These are phyloP conservation scores for Tyrannus savana DNA, from an alignment of 2,113 vertebrate genomes.

Conservation along the genomic window DNA sequence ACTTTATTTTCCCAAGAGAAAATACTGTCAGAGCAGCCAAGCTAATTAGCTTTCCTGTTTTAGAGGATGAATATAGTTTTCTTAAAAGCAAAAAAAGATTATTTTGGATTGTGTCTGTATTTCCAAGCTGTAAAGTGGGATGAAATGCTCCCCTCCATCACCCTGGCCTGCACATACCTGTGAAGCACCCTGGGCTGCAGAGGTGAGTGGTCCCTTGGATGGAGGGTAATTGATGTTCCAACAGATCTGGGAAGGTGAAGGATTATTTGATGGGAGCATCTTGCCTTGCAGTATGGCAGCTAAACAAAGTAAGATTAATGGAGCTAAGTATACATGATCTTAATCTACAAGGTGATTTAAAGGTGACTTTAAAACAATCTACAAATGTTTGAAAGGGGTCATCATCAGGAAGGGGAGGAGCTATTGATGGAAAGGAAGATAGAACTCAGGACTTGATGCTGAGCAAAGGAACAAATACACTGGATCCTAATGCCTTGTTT, in stretches of 20 bases:
- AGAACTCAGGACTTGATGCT: not conserved
- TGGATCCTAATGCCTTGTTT: not conserved
- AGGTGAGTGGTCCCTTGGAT: not conserved
- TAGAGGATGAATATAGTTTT: not conserved
- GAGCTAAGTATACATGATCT: not conserved
- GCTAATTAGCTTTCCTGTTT: constrained; percentile 23
- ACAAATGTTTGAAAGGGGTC: not conserved
- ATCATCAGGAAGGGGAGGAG: not conserved
- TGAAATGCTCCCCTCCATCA: not conserved
- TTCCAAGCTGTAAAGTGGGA: not conserved
- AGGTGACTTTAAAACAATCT: constrained; percentile 4
- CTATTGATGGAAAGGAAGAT: not conserved
- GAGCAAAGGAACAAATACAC: not conserved
- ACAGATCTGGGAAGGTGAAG: not conserved
- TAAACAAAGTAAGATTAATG: constrained; percentile 27
- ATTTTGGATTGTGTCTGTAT: not conserved
- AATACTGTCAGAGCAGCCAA: not conserved
- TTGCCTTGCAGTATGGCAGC: not conserved
- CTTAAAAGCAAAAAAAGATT: not conserved
- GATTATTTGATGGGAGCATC: not conserved
- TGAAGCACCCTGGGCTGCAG: not conserved
- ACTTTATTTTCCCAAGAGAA: constrained; percentile 2
- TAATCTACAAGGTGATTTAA: constrained; percentile 5
- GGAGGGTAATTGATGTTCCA: not conserved
- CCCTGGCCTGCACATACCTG: rapidly evolving